These are phyloP conservation scores for Esox masquinongy DNA, from an alignment of 2,797 vertebrate species.

Conservation along the genomic window DNA sequence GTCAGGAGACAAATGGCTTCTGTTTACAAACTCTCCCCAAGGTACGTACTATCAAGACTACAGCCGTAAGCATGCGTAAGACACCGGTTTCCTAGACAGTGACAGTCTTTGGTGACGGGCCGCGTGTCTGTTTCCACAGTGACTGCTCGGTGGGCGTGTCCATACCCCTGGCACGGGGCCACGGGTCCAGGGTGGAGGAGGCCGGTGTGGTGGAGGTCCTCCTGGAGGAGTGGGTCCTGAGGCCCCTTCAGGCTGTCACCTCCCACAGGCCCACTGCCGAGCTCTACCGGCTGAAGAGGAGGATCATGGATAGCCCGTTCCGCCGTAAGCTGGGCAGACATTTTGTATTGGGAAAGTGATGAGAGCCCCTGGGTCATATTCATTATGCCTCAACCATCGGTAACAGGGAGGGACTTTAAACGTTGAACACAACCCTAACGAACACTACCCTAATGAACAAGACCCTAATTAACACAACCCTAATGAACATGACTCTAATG, in stretches of 20 bases:
- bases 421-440: no score
- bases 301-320: constrained; percentile 82
- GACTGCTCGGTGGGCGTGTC: constrained; percentile 67
- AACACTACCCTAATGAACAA: no score
- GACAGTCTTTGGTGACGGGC: no score
- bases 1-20: constrained; percentile 75
- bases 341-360: not conserved
- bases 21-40: constrained; percentile 78
- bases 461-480: no score
- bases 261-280: constrained; percentile 69
- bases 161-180: constrained; percentile 63
- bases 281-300: constrained; percentile 76
- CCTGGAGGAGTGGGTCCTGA: constrained; percentile 81
- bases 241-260: constrained; percentile 68
- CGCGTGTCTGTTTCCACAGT: constrained; percentile 56
- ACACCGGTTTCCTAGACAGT: no score
- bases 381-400: no score
- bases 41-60: constrained; percentile 62
- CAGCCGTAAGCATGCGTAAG: not conserved
- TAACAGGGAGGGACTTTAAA: no score
- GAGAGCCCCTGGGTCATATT: not conserved
- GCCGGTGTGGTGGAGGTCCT: constrained; percentile 71
- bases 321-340: constrained; percentile 64
- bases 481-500: no score
- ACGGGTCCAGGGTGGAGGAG: constrained; percentile 55